Percentiles rank a stretch among this genome's conserved stretches.
These are phyloP conservation scores for Gadopsis marmoratus DNA, from an alignment of 2,797 vertebrate genomes.

Conservation along the genomic window DNA sequence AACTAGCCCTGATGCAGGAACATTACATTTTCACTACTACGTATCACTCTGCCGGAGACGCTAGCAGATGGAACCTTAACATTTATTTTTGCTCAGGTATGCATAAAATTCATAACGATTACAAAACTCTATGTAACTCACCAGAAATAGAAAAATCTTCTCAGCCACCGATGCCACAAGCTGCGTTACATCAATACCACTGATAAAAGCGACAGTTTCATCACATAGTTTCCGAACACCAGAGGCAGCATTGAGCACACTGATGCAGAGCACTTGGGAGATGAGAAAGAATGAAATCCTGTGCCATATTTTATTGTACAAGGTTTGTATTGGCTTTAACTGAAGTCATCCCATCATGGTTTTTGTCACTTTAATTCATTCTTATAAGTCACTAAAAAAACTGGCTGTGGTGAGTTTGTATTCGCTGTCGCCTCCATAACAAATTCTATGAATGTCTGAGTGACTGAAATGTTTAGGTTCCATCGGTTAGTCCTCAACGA, in stretches of 20 bases:
- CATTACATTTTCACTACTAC: neutral
- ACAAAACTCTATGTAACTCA: neutral
- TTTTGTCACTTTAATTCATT: slow-evolving; percentile 18
- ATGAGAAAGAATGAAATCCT: neutral
- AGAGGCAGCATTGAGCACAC: slow-evolving; percentile 1
- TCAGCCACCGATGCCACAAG: neutral
- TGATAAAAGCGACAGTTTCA: neutral
- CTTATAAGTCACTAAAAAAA: slow-evolving; percentile 6
- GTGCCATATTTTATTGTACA: slow-evolving; percentile 5
- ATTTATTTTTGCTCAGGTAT: neutral
- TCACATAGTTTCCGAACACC: neutral
- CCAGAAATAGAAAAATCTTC: neutral
- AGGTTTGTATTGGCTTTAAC: slow-evolving; percentile 10
- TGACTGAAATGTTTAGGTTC: slow-evolving; percentile 1
- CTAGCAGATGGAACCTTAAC: neutral
- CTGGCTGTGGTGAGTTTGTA: neutral
- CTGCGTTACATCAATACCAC: neutral
- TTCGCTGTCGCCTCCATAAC: neutral
- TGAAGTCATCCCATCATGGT: neutral
- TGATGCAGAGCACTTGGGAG: neutral
- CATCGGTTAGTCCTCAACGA: slow-evolving; percentile 21
- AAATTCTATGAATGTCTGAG: slow-evolving; percentile 17
- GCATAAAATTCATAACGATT: neutral
- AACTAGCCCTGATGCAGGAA: neutral
- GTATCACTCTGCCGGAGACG: neutral